Conservation (phyloP, 2,888 invertebrate species). For the Luperina testacea region DNA sequence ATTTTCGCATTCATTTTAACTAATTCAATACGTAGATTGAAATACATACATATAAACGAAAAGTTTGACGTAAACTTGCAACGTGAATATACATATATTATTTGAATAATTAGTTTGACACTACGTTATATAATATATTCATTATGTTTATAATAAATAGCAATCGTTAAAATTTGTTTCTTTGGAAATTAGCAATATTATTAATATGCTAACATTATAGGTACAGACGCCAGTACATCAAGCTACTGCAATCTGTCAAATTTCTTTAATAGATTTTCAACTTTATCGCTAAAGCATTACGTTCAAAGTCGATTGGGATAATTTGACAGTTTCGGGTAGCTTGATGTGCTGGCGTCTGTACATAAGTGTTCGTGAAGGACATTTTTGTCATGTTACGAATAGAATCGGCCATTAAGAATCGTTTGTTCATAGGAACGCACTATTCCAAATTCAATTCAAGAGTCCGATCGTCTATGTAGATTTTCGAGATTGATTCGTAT, state of each 20-base stretch:
- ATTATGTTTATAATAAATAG: slow-evolving; percentile 8
- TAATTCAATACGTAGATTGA: slow-evolving; percentile 16
- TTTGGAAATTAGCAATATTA: no score
- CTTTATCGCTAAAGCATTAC: no score
- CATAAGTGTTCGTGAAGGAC: slow-evolving; percentile 69
- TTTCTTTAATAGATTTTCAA: no score
- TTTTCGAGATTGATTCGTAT: slow-evolving; percentile 8
- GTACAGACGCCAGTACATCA: no score
- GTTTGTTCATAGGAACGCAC: slow-evolving; percentile 63
- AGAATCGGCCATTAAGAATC: slow-evolving; percentile 65
- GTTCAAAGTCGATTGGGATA: no score
- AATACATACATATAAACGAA: slow-evolving; percentile 1
- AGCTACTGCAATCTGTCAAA: no score
- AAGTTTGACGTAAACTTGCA: slow-evolving; percentile 13
- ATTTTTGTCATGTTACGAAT: slow-evolving; percentile 64
- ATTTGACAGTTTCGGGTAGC: no score
- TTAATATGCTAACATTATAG: no score
- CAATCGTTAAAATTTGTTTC: slow-evolving; percentile 13
- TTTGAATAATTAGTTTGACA: slow-evolving; percentile 6
- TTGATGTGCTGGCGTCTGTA: neutral
- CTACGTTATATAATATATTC: slow-evolving; percentile 20
- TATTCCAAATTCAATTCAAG: slow-evolving; percentile 65
- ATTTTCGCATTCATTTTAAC: slow-evolving; percentile 22
- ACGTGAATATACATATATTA: slow-evolving; percentile 6
- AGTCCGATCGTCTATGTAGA: slow-evolving; percentile 54